Evolutionary conservation across 2,113 vertebrate genomes (phyloP), one percentile per base, ranked within the genome.

Genomic region (Anguilla rostrata): DNA sequence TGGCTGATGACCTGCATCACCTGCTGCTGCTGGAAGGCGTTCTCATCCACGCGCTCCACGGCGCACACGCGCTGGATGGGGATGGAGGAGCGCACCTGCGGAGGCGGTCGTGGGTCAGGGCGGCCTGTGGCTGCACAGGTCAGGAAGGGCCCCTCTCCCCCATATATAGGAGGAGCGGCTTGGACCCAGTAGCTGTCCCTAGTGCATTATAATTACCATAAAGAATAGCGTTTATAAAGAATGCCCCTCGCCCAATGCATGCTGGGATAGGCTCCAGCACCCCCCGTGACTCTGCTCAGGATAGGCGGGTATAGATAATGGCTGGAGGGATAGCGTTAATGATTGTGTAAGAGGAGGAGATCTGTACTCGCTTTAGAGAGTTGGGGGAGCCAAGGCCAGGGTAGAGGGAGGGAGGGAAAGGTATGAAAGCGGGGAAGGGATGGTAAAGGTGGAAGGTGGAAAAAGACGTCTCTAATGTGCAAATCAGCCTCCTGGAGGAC

Each of bases 11-110:
- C 93, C 94, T 98, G 98, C 97, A 98, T 96, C 92, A 98, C 91
- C 39, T 98, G 95, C 15, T 96, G 96, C 91, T 97, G 96, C 92
- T 97, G 97, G 94, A 98, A 98, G 92, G 97, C 96, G 63, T 97
- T 95, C 90, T 97, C 96, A 0, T 98, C 97, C 92, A 97, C 96
- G 6, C 95, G 94, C 94, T 98, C 97, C 94, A 98, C 97, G 0
- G 96, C 98, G 41, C 95, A 94, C 91, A 98, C 96, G 84, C 83
- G 88, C 12, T 92, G 91, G 90, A 98, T 92, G 0, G 95, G 95
- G 87, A 97, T 95, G 83, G 94, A 94, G 85, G 95, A 91, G 78
- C 93, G 93, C 82, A 90, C 95, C 97, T 98, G 89, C 88, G 90
- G 90, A 88, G 66, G 78, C 34, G n/a, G 11, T 3, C 41, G 81